A percentile compares a stretch with the other conserved stretches of the same genome.
These are phyloP conservation scores for Apodemia mormo DNA, from an alignment of 2,888 invertebrate genomes.

Conservation along the genomic window DNA sequence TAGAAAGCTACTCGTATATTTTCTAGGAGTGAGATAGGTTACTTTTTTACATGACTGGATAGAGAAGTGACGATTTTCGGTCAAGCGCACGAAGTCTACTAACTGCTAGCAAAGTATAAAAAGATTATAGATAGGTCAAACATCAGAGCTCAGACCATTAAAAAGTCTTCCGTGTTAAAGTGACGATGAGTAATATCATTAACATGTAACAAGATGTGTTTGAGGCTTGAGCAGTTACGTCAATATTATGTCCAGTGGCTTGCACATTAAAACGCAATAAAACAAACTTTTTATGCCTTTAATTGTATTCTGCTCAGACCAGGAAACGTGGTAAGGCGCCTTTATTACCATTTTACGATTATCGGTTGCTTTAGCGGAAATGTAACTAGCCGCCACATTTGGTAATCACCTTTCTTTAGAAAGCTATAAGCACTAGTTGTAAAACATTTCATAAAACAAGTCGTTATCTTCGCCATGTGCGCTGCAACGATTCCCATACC, in stretches of 20 bases:
- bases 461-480: constrained; percentile 65
- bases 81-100: too few species aligned
- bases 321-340: constrained; percentile 37
- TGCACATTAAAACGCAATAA: constrained; percentile 22
- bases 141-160: not conserved
- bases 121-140: too few species aligned
- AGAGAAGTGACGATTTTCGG: too few species aligned
- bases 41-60: too few species aligned
- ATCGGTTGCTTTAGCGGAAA: constrained; percentile 53
- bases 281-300: constrained; percentile 22
- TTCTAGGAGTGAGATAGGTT: too few species aligned
- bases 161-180: not conserved
- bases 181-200: not conserved
- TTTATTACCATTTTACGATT: constrained; percentile 37
- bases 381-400: constrained; percentile 48
- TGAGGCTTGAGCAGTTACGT: constrained; percentile 28
- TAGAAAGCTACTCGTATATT: too few species aligned
- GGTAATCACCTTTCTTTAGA: constrained; percentile 73
- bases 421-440: constrained; percentile 63
- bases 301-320: constrained; percentile 25
- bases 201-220: constrained; percentile 4
- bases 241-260: constrained; percentile 35
- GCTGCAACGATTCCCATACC: constrained; percentile 52
- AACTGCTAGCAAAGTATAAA: too few species aligned
- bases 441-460: constrained; percentile 72